A percentile compares a stretch with the other conserved stretches of the same genome.
phyloP scores from a whole-genome alignment of 2,888 invertebrate genomes.

The Drosophila multiciliata region DNA sequence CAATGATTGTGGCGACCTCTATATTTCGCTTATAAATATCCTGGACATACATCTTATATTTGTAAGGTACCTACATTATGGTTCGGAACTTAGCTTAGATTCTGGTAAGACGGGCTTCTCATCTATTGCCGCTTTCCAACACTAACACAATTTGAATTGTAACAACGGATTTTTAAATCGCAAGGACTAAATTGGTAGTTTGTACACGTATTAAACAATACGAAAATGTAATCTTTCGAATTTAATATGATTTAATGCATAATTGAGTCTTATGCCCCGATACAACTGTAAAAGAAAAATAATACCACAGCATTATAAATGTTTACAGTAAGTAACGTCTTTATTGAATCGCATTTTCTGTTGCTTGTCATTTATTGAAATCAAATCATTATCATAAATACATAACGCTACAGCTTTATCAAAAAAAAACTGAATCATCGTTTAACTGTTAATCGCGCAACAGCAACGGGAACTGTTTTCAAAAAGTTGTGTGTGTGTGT shows the following conservation, averaged over 20 bases:
- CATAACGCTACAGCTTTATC: slow-evolving; percentile 50
- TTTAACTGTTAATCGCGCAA: slow-evolving; percentile 20
- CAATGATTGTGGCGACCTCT: slow-evolving; percentile 15
- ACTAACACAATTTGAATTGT: not conserved
- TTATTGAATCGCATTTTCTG: slow-evolving; percentile 53
- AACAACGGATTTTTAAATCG: not conserved
- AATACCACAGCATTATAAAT: not conserved
- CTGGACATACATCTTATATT: not conserved
- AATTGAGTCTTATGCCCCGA: too few species aligned
- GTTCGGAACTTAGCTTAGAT: not conserved
- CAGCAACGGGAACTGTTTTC: slow-evolving; percentile 31
- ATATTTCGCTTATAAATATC: not conserved
- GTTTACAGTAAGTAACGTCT: slow-evolving; percentile 69
- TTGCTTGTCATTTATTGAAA: slow-evolving; percentile 46
- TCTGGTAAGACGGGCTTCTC: not conserved
- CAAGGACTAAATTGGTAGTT: not conserved
- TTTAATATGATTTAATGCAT: not conserved
- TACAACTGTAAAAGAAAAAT: not conserved
- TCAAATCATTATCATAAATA: slow-evolving; percentile 49
- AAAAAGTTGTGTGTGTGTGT: not conserved
- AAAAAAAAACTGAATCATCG: slow-evolving; percentile 20
- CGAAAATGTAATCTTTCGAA: too few species aligned
- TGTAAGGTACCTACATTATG: rapidly evolving
- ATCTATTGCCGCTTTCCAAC: not conserved
- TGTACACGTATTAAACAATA: not conserved